Base-by-base conservation (phyloP, 2,113 vertebrate species). In the Orthonyx spaldingii region DNA sequence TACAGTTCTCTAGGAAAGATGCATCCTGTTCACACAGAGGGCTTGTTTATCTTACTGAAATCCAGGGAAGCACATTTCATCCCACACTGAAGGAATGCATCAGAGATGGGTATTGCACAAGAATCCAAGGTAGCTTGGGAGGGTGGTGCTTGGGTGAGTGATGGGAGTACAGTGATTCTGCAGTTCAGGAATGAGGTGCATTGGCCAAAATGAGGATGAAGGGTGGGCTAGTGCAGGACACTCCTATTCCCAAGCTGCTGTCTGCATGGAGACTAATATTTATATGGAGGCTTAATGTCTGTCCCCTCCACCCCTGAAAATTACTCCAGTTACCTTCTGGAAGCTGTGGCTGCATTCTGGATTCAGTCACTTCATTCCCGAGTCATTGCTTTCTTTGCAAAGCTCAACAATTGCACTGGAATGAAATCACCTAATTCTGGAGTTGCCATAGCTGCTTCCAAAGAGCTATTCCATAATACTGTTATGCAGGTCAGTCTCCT, bases 221-320 rank as follows among this genome's bases (percentile, higher is more conserved):
- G 94, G 93, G 89, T 95, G 93, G 89, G 89, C 94, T 96, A 75
- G 41, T 44, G 16, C 57, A 19, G 87, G 78, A 95, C 91, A 93
- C 95, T 96, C 96, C 96, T 96, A 95, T 94, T 96, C 95, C 92
- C 91, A 87, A 85, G 86, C 65, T 65, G 59, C 75, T 65, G 59
- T 94, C 85, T 84, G 23, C 89, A 71, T 92, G 89, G 96, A 95
- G 84, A 94, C 90, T 69, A 80, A 84, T 94, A 77, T 94, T 94
- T 95, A 95, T 71, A 46, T 21, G 75, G 85, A 97, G 79, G 79
- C 53, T 94, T 80, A 69, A 77, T 6, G 55, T 84, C 79, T 95
- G 66, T 90, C 59, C 79, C 46, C 92, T 95, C 95, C 92, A n/a
- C 92, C 94, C 94, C 50, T 89, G 55, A 77, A 94, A 84, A 77